These are phyloP conservation scores for Cepphus grylle DNA, from an alignment of 2,113 vertebrate genomes.

Conservation along the genomic window DNA sequence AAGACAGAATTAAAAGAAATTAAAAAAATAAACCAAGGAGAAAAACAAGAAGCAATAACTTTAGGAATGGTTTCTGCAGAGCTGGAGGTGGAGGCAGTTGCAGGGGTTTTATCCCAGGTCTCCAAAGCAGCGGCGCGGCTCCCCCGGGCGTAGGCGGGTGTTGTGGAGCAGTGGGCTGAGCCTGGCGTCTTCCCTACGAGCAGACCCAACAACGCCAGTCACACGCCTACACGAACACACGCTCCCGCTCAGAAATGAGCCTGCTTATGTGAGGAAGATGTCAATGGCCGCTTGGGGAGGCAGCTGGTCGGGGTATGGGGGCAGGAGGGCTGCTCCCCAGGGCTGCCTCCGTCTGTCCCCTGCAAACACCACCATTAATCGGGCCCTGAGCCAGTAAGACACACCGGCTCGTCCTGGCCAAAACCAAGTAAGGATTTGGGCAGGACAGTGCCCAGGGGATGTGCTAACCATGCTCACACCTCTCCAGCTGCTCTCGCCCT, in stretches of 20 bases:
- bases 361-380: neutral
- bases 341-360: neutral
- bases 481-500: neutral
- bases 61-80: neutral
- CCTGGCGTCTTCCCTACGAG: neutral
- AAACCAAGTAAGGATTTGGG: neutral
- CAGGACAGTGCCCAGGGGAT: neutral
- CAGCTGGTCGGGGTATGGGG: accelerated
- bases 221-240: accelerated
- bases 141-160: accelerated
- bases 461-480: neutral
- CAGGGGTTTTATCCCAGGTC: neutral
- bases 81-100: neutral
- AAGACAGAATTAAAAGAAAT: neutral
- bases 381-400: neutral
- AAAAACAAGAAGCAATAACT: neutral
- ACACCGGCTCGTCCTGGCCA: accelerated
- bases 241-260: neutral
- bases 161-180: neutral
- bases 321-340: neutral
- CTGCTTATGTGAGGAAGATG: accelerated
- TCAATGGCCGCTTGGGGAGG: accelerated
- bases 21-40: neutral
- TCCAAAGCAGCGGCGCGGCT: neutral
- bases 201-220: neutral